Percentiles rank a stretch among this genome's conserved stretches.
phyloP scores from a whole-genome alignment of 2,113 vertebrate species.

The Sialia sialis region DNA sequence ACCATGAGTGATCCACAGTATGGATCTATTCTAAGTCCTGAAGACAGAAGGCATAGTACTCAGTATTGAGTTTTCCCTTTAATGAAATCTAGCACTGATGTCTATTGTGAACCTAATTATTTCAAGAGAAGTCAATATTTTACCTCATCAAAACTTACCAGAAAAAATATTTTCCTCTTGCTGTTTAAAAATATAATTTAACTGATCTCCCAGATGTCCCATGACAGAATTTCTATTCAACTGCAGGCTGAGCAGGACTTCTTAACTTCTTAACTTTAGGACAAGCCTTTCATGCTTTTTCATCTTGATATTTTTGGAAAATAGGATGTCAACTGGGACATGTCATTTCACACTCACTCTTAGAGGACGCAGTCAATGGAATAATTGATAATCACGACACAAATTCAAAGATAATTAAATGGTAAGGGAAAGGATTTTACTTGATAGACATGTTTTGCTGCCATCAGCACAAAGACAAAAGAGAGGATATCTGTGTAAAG shows the following conservation, averaged over 20 bases:
- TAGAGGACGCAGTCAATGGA: not conserved
- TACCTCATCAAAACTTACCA: not conserved
- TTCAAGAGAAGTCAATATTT: not conserved
- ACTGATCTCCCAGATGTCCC: not conserved
- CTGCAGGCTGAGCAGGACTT: not conserved
- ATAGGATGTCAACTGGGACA: not conserved
- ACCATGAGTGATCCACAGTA: fast-evolving
- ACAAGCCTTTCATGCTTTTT: not conserved
- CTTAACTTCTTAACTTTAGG: not conserved
- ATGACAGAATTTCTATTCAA: not conserved
- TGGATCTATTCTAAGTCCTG: not conserved
- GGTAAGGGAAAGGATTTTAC: not conserved
- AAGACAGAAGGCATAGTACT: not conserved
- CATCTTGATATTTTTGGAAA: not conserved
- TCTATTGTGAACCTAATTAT: not conserved
- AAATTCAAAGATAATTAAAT: slow-evolving; percentile 2
- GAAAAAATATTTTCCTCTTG: not conserved
- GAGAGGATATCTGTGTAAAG: not conserved
- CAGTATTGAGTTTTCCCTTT: not conserved
- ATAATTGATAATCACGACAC: not conserved
- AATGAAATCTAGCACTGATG: not conserved
- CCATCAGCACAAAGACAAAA: not conserved
- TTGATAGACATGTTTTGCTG: not conserved
- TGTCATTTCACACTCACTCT: not conserved
- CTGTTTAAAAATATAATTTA: not conserved